Evolutionary conservation across 2,888 invertebrate genomes (phyloP).

Genomic region (Cheilosia vernalis): DNA sequence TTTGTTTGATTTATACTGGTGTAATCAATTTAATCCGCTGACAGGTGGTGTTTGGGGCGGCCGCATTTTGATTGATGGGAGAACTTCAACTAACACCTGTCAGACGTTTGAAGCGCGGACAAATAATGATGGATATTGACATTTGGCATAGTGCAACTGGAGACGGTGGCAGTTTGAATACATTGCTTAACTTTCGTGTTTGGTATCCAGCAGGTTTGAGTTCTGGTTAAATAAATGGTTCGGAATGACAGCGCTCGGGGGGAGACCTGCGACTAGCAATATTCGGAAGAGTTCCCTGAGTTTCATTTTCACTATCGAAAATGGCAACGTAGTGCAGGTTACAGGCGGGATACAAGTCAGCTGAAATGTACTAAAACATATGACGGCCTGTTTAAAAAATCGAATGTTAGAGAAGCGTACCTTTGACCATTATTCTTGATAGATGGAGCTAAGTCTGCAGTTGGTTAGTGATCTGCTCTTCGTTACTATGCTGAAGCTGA

Average conservation of each 20-base stretch:
- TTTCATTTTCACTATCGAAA: neutral
- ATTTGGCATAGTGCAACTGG: neutral
- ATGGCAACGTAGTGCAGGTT: too few species aligned
- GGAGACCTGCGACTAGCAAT: neutral
- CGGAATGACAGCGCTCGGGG: neutral
- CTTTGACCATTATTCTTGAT: too few species aligned
- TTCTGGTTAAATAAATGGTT: neutral
- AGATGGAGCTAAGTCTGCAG: too few species aligned
- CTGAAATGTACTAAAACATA: too few species aligned
- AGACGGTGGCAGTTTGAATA: constrained; percentile 16
- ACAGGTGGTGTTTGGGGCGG: constrained; percentile 8
- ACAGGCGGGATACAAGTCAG: too few species aligned
- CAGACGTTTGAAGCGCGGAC: neutral
- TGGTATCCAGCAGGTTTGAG: neutral
- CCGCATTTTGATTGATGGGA: constrained; percentile 24
- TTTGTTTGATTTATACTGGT: constrained; percentile 23
- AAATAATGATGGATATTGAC: neutral
- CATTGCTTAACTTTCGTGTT: neutral
- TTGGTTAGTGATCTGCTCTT: too few species aligned
- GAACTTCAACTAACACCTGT: neutral
- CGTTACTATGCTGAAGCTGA: too few species aligned
- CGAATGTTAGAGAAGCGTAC: too few species aligned
- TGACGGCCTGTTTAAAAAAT: too few species aligned
- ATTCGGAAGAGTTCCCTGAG: neutral
- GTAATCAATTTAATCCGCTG: constrained; percentile 42